Evolutionary conservation across 2,888 invertebrate species (phyloP).

Genomic region (Drosophila ezoana): DNA sequence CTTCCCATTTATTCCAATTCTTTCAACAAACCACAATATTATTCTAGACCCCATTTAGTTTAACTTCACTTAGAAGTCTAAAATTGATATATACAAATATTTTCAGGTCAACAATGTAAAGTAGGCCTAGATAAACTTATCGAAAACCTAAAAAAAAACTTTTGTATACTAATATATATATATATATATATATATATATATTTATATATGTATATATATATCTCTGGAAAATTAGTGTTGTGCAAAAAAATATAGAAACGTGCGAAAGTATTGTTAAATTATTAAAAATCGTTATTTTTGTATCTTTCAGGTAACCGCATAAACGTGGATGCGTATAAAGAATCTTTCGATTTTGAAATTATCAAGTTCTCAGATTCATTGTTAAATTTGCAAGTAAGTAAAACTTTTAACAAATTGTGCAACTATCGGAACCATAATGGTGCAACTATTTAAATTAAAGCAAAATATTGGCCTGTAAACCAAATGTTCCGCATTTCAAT

Average conservation of each 20-base stretch:
- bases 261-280: constrained; percentile 17
- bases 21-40: no score
- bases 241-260: constrained; percentile 7
- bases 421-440: no score
- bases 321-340: constrained; percentile 1
- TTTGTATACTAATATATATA: background rate
- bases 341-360: constrained; percentile 33
- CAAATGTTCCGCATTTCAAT: no score
- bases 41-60: no score
- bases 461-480: no score
- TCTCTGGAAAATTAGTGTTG: constrained; percentile 19
- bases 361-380: constrained; percentile 22
- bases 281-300: constrained; percentile 17
- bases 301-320: constrained; percentile 2
- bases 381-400: constrained; percentile 31
- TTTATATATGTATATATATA: background rate
- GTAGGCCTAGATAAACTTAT: background rate
- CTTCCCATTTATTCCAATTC: no score
- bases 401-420: background rate
- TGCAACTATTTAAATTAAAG: no score
- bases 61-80: no score
- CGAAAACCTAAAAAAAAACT: background rate
- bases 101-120: background rate
- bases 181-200: no score
- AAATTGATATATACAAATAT: background rate